Evolutionary conservation across 2,113 vertebrate genomes (phyloP).

Genomic region (Alligator mississippiensis): DNA sequence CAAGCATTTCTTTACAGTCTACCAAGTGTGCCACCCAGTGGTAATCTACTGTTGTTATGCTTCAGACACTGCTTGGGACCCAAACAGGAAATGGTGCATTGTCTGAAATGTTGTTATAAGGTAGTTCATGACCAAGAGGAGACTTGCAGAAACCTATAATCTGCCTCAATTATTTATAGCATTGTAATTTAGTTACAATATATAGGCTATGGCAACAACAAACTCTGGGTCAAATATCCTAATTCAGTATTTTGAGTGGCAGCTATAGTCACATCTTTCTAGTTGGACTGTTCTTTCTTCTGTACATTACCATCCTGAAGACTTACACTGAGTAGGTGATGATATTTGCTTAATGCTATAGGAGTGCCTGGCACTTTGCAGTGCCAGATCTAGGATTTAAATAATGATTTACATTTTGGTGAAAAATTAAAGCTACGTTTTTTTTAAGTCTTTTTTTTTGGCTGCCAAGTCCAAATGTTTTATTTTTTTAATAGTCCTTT

Average conservation of each 20-base stretch:
- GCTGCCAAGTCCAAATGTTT: neutral
- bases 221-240: neutral
- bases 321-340: neutral
- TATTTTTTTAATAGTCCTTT: neutral
- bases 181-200: conserved; percentile 29
- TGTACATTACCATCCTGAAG: neutral
- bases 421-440: neutral
- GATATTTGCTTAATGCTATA: neutral
- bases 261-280: neutral
- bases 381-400: neutral
- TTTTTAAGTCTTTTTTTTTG: neutral
- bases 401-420: conserved; percentile 18
- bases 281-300: neutral
- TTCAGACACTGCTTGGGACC: neutral
- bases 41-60: conserved; percentile 36
- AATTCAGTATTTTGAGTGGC: conserved; percentile 24
- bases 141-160: neutral
- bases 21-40: conserved; percentile 51
- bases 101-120: neutral
- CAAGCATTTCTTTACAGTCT: conserved; percentile 27
- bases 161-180: conserved; percentile 29
- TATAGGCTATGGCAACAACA: neutral
- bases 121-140: neutral
- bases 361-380: fast-evolving
- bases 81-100: neutral